Percentiles rank a stretch among this genome's conserved stretches.
These are phyloP conservation scores for Dryas iulia DNA, from an alignment of 1,140 invertebrate species.

Conservation along the genomic window DNA sequence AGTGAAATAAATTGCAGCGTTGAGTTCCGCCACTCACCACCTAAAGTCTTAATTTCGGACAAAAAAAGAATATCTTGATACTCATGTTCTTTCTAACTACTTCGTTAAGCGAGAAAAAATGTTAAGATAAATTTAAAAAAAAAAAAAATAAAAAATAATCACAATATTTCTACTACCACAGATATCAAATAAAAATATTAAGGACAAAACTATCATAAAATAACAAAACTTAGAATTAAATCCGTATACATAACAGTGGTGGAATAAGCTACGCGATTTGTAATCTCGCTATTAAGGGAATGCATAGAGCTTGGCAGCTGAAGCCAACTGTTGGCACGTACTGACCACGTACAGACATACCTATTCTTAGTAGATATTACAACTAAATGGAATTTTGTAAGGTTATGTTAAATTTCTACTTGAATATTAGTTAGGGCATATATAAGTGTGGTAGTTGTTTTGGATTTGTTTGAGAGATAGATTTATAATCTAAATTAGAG, in stretches of 20 bases:
- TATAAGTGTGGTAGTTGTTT: neutral
- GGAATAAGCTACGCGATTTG: slow-evolving; percentile 51
- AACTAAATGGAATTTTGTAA: neutral
- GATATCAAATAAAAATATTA: neutral
- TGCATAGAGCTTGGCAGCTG: slow-evolving; percentile 50
- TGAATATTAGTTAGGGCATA: neutral
- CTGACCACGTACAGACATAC: slow-evolving; percentile 17
- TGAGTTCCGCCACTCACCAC: too few species aligned
- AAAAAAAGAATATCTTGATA: too few species aligned
- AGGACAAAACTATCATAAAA: neutral
- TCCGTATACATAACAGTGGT: slow-evolving; percentile 26
- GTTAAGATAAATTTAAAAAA: too few species aligned
- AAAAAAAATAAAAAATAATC: too few species aligned
- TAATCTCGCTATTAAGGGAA: slow-evolving; percentile 55
- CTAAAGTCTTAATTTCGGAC: too few species aligned
- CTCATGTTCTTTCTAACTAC: too few species aligned
- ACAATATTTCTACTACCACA: too few species aligned
- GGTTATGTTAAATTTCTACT: neutral
- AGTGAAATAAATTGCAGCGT: too few species aligned
- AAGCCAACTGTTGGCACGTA: slow-evolving; percentile 53
- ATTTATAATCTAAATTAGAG: too few species aligned
- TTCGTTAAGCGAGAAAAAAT: too few species aligned
- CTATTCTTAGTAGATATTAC: neutral
- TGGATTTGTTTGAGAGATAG: too few species aligned
- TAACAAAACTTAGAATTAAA: slow-evolving; percentile 36